These are phyloP conservation scores for Phrynocephalus guinanensis DNA, from an alignment of 2,797 vertebrate genomes.

Conservation along the genomic window DNA sequence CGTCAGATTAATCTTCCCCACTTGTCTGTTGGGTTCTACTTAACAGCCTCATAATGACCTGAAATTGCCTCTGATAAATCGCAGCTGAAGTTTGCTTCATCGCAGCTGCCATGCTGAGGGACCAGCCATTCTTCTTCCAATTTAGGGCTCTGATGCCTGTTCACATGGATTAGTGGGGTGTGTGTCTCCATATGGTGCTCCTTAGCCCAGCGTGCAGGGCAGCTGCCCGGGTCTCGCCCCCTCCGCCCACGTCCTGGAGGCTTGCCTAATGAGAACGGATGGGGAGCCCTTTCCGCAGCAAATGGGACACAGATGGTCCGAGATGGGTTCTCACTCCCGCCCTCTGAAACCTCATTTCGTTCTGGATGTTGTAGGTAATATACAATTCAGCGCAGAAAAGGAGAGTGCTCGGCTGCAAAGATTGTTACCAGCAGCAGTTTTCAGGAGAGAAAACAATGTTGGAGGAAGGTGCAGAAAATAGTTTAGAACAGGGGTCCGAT, in stretches of 20 bases:
- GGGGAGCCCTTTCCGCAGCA: constrained; percentile 38
- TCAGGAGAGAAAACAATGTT: too few species aligned
- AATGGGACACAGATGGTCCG: constrained; percentile 58
- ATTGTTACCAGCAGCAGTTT: too few species aligned
- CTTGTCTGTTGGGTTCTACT: constrained; percentile 55
- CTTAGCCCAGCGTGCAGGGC: constrained; percentile 56
- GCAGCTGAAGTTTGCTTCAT: constrained; percentile 78
- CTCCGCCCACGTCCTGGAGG: constrained; percentile 41
- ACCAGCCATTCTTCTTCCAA: constrained; percentile 86
- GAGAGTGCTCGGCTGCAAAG: too few species aligned
- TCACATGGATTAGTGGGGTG: constrained; percentile 69
- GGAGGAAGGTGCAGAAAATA: too few species aligned
- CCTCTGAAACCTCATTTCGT: constrained; percentile 49
- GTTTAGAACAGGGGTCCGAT: too few species aligned
- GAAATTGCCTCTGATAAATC: constrained; percentile 86
- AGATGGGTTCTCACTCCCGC: constrained; percentile 17
- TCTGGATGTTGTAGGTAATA: constrained; percentile 17
- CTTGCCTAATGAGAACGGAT: constrained; percentile 65
- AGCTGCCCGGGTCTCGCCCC: constrained; percentile 45
- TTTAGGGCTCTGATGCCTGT: constrained; percentile 79
- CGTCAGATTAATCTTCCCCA: constrained; percentile 55
- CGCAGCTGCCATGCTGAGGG: constrained; percentile 72
- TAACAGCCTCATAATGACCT: constrained; percentile 77
- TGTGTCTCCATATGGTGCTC: constrained; percentile 61
- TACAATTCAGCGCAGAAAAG: background rate